Conservation (phyloP, 2,113 vertebrate species). For the Anarrhichthys ocellatus region DNA sequence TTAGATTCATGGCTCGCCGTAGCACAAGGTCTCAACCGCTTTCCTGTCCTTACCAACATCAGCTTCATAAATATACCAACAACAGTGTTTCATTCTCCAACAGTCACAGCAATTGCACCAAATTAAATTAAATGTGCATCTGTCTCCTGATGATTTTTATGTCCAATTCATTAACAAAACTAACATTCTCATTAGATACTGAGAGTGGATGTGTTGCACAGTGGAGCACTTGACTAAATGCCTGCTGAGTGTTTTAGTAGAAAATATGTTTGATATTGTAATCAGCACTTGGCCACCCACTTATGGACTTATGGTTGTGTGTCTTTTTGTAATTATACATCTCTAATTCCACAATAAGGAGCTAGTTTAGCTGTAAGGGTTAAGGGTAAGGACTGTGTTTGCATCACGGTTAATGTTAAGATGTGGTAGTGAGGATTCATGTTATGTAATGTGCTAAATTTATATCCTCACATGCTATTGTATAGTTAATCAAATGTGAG, state of each 20-base stretch:
- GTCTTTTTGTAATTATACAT: not conserved
- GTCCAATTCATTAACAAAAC: constrained; percentile 68
- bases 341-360: not conserved
- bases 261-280: constrained; percentile 35
- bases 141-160: constrained; percentile 58
- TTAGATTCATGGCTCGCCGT: constrained; percentile 75
- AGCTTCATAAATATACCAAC: constrained; percentile 54
- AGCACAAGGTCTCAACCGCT: constrained; percentile 48
- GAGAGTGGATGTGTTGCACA: constrained; percentile 27
- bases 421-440: not conserved
- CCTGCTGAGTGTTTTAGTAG: constrained; percentile 21
- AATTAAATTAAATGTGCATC: constrained; percentile 70
- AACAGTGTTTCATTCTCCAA: constrained; percentile 49
- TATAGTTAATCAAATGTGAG: not conserved
- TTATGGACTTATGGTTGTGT: constrained; percentile 10
- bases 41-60: constrained; percentile 46
- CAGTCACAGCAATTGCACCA: constrained; percentile 50
- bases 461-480: not conserved
- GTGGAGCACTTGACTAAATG: constrained; percentile 28
- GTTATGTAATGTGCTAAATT: not conserved
- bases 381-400: not conserved
- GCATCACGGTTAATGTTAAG: not conserved
- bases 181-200: constrained; percentile 64
- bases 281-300: constrained; percentile 37
- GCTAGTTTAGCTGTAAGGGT: not conserved